Conservation (phyloP, 2,113 vertebrate genomes). For the Laticauda laticaudata region DNA sequence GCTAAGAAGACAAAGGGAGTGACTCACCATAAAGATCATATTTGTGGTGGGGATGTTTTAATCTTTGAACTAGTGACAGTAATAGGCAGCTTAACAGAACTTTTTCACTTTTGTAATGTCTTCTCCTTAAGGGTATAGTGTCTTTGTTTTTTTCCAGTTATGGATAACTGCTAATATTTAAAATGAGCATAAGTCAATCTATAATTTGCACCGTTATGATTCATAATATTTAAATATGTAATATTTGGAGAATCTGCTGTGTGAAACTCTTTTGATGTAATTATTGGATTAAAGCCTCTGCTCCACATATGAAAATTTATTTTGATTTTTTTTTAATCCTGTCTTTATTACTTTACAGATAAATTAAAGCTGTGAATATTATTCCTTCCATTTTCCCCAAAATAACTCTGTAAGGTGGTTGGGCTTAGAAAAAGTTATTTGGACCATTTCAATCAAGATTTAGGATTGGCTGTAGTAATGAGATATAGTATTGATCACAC, state of each 20-base stretch:
- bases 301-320: neutral
- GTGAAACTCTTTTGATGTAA: neutral
- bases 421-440: neutral
- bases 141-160: neutral
- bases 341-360: neutral
- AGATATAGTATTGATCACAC: neutral
- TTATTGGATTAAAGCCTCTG: neutral
- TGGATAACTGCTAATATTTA: neutral
- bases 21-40: neutral
- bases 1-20: neutral
- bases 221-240: neutral
- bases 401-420: too few relatives aligned
- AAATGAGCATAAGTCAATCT: neutral
- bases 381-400: neutral
- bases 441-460: neutral
- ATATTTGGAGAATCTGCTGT: neutral
- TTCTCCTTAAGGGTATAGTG: neutral
- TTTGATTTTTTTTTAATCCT: neutral
- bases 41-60: neutral
- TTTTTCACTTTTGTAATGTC: neutral
- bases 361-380: neutral
- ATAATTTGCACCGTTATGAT: neutral
- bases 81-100: neutral
- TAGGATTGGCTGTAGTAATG: neutral
- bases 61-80: neutral